Conservation (phyloP, 2,797 vertebrate genomes). For the Percopsis omiscomaycus region DNA sequence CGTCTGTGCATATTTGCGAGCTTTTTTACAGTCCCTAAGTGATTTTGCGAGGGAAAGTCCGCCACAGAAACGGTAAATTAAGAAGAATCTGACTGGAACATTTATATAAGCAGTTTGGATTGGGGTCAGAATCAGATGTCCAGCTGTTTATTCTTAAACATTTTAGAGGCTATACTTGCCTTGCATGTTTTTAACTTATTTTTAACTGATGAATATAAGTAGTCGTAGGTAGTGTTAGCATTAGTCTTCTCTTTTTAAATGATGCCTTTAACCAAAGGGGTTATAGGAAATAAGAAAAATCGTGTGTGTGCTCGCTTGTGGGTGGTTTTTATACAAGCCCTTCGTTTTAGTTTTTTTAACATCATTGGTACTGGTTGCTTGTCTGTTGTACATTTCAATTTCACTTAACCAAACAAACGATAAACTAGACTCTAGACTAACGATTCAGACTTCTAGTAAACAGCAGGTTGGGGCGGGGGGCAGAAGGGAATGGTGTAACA, state of each 20-base stretch:
- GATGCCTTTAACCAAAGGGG: too few species aligned
- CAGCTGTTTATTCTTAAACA: background rate
- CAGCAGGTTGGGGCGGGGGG: conserved; percentile 23
- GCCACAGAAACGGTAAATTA: conserved; percentile 3
- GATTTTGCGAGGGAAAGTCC: conserved; percentile 26
- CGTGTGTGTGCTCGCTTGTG: too few species aligned
- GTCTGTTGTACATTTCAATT: too few species aligned
- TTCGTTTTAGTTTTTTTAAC: too few species aligned
- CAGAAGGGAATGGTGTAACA: conserved; percentile 21
- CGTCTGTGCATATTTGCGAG: conserved; percentile 16
- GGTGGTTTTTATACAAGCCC: too few species aligned
- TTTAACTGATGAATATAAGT: conserved; percentile 12
- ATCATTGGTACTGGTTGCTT: too few species aligned
- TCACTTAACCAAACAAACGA: too few species aligned
- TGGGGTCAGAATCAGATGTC: conserved; percentile 20
- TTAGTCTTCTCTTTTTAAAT: too few species aligned
- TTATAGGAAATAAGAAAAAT: too few species aligned
- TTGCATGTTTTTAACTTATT: too few species aligned
- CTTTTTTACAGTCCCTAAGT: conserved; percentile 21
- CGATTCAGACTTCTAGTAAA: conserved; percentile 24
- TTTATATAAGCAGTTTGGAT: conserved; percentile 15
- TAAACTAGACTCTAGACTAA: conserved; percentile 5
- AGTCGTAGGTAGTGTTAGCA: too few species aligned
- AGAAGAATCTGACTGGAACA: conserved; percentile 13
- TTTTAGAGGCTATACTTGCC: too few species aligned